Evolutionary conservation across 2,113 vertebrate species (phyloP).

Genomic region (Pardalotus punctatus): DNA sequence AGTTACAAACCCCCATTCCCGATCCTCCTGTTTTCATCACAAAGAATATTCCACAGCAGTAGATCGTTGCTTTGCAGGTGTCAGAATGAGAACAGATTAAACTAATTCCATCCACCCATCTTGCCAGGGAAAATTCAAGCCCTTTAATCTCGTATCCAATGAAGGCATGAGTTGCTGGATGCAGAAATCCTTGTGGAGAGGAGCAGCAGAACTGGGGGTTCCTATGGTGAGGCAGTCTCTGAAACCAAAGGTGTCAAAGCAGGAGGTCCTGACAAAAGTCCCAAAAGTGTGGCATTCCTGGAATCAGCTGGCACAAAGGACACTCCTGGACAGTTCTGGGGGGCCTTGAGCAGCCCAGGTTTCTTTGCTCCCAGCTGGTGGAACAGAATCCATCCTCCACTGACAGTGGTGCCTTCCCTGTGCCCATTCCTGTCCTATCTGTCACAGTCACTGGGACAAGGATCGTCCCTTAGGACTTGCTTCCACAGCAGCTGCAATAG

Average conservation of each 20-base stretch:
- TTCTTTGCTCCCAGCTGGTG: neutral
- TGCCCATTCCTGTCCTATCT: neutral
- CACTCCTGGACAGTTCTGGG: neutral
- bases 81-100: neutral
- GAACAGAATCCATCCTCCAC: neutral
- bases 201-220: neutral
- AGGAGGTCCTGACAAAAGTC: neutral
- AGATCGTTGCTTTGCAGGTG: neutral
- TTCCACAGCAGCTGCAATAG: neutral
- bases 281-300: neutral
- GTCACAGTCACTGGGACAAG: neutral
- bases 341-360: neutral
- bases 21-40: neutral
- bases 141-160: neutral
- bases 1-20: neutral
- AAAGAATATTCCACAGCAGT: neutral
- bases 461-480: neutral
- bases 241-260: neutral
- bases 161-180: neutral
- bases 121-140: slow-evolving; percentile 16
- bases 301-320: neutral
- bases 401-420: neutral
- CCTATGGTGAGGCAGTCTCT: neutral
- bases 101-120: slow-evolving; percentile 23
- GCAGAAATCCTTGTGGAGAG: neutral